Conservation (phyloP, 2,113 vertebrate genomes). For the Propithecus coquereli region DNA sequence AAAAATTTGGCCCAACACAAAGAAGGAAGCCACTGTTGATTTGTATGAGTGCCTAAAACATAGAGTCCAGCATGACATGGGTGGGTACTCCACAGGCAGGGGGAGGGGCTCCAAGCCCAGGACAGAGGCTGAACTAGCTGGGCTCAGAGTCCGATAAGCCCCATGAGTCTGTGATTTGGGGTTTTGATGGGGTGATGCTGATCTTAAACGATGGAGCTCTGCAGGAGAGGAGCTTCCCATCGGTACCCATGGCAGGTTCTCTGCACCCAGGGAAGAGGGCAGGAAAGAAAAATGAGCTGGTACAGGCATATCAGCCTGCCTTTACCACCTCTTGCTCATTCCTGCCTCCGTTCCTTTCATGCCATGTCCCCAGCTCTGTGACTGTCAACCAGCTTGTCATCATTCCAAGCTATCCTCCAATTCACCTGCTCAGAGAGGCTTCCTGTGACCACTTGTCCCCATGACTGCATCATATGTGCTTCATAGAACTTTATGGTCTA, state of each 20-base stretch:
- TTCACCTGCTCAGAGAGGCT: neutral
- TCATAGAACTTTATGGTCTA: neutral
- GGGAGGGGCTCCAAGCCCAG: rapidly evolving
- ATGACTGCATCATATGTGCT: rapidly evolving
- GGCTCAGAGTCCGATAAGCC: neutral
- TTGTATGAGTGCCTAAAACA: no score
- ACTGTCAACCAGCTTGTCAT: neutral
- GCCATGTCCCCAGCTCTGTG: rapidly evolving
- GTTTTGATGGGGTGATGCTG: neutral
- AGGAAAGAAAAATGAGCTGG: neutral
- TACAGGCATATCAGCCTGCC: rapidly evolving
- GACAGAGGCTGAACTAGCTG: rapidly evolving
- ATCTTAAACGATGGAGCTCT: neutral
- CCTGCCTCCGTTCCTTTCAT: rapidly evolving
- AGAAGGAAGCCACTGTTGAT: neutral
- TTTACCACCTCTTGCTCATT: neutral
- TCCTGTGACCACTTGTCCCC: no score
- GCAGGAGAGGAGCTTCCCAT: rapidly evolving
- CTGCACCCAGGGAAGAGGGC: neutral
- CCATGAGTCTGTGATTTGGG: no score
- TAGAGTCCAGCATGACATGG: rapidly evolving
- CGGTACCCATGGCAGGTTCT: rapidly evolving
- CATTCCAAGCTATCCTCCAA: no score
- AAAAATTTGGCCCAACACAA: neutral
- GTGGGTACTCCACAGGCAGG: rapidly evolving